Evolutionary conservation across 2,797 vertebrate species (phyloP).

Genomic region (Brotula barbata): DNA sequence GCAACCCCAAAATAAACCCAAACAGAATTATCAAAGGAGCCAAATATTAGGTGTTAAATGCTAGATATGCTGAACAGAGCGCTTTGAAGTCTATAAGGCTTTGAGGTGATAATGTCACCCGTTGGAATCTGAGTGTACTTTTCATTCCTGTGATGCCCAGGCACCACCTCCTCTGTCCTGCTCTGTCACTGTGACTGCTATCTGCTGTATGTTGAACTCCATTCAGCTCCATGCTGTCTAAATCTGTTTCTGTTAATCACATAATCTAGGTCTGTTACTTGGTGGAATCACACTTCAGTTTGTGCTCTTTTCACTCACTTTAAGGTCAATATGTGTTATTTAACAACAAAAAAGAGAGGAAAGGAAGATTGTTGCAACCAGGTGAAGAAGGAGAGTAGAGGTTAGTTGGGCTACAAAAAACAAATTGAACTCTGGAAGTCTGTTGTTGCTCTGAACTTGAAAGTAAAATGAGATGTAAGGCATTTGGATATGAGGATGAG

Average conservation of each 20-base stretch:
- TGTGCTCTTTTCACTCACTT: conserved; percentile 16
- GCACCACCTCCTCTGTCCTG: conserved; percentile 19
- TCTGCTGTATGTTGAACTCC: conserved; percentile 21
- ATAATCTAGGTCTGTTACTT: no score
- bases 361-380: background rate
- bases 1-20: conserved; percentile 70
- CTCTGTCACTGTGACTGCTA: conserved; percentile 17
- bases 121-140: conserved; percentile 56
- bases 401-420: conserved; percentile 7
- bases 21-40: conserved; percentile 71
- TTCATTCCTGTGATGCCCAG: conserved; percentile 21
- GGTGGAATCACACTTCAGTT: no score
- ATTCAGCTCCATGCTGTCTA: background rate
- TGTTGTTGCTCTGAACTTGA: background rate
- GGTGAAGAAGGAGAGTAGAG: conserved; percentile 8
- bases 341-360: no score
- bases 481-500: conserved; percentile 27
- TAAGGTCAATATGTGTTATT: no score
- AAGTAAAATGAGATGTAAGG: conserved; percentile 17
- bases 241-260: no score
- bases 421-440: conserved; percentile 7
- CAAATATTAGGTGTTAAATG: conserved; percentile 70
- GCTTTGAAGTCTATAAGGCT: conserved; percentile 71
- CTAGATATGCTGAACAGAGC: conserved; percentile 62
- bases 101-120: conserved; percentile 67